Evolutionary conservation across 2,113 vertebrate species (phyloP).

Genomic region (Eulemur rufifrons): DNA sequence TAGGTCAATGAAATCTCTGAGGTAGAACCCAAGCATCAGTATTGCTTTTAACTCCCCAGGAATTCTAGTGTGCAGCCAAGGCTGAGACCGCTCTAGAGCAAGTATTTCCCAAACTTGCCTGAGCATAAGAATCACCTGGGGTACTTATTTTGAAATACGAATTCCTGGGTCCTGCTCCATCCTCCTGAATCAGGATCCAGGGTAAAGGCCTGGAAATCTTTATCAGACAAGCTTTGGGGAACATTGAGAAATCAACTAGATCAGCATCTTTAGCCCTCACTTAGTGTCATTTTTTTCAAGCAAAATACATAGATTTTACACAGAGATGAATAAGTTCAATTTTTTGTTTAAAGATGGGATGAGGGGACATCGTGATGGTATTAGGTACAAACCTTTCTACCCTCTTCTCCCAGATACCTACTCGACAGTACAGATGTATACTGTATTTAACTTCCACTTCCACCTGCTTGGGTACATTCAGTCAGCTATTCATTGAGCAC

Average conservation of each 20-base stretch:
- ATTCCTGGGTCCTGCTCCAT: neutral
- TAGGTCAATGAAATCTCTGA: neutral
- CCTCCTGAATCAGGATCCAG: neutral
- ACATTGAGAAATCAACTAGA: neutral
- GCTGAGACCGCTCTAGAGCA: neutral
- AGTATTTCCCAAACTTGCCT: neutral
- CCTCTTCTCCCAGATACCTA: neutral
- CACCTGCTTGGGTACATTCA: neutral
- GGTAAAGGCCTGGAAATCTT: neutral
- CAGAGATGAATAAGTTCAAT: slow-evolving; percentile 4
- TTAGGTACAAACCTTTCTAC: neutral
- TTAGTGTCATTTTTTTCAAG: neutral
- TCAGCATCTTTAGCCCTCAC: neutral
- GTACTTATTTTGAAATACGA: slow-evolving; percentile 2
- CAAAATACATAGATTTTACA: slow-evolving; percentile 10
- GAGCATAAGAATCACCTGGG: neutral
- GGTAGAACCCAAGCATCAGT: neutral
- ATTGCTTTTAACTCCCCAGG: neutral
- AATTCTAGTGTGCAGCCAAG: neutral
- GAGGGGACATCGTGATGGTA: neutral
- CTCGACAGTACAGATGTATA: neutral
- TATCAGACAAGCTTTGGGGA: neutral
- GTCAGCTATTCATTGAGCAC: neutral
- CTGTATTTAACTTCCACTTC: neutral
- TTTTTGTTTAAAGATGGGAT: neutral